Evolutionary conservation across 2,113 vertebrate species (phyloP).

Genomic region (Cairina moschata): DNA sequence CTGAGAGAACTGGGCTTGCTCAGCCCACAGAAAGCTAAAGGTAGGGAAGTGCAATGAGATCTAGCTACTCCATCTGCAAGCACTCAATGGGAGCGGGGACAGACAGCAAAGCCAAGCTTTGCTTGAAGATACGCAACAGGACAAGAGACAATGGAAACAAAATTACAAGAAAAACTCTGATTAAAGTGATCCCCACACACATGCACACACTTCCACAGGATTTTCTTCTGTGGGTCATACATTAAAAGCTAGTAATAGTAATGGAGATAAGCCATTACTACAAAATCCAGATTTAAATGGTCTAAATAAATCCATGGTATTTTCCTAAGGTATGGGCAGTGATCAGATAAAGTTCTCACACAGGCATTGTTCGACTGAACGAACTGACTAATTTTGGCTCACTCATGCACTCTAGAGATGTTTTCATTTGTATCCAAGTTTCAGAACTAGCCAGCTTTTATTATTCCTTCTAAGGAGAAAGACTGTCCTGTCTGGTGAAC

Average conservation of each 20-base stretch:
- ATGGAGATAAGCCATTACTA: background rate
- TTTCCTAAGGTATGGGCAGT: background rate
- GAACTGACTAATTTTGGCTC: background rate
- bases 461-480: background rate
- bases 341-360: background rate
- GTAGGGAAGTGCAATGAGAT: rapidly evolving
- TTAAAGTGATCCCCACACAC: background rate
- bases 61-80: background rate
- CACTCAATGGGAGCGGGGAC: background rate
- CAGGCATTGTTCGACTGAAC: background rate
- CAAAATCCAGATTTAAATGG: background rate
- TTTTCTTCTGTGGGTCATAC: background rate
- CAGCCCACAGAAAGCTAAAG: background rate
- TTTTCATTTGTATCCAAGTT: background rate
- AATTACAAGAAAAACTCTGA: background rate
- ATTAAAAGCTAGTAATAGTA: background rate
- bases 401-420: background rate
- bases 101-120: background rate
- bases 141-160: background rate
- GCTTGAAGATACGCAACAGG: background rate
- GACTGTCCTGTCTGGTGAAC: background rate
- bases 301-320: background rate
- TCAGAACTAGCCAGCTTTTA: background rate
- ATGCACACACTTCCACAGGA: too few species aligned
- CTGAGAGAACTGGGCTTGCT: background rate